Base-by-base conservation (phyloP, 2,797 vertebrate genomes). In the Falco naumanni region DNA sequence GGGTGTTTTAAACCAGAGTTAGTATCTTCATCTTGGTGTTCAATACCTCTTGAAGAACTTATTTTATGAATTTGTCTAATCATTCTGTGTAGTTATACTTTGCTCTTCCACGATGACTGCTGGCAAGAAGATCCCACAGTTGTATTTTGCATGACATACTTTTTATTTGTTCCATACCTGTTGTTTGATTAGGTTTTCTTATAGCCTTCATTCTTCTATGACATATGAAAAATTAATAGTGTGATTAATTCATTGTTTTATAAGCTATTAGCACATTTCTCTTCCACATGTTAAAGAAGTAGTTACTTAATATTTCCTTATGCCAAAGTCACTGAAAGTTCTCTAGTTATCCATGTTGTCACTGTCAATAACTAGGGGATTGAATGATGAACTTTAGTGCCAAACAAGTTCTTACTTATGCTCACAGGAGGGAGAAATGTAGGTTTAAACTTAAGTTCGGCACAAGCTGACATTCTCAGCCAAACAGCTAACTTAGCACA, bases 401-500 rank as follows among this genome's bases (percentile, higher is more conserved):
- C 4, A 95, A 84, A 45, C 21, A 90, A 4, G 15, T 77, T 72
- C 17, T 41, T 54, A n/a, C 3, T 66, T 78, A 63, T 41, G 16
- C 22, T 75, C 43, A 33, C 10, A 77, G 33, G 6, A 80, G 11
- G 3, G 3, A 84, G 10, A 83, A 65, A 54, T 81, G 13, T 10
- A 86, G 7, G 11, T 72, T 89, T 84, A 59, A 81, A 78, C 5
- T 39, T 11, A 24, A 47, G 18, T 77, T 54, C 63, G 29, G 53
- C 3, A 48, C 21, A 81, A 81, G 34, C 11, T 22, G 13, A 47
- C 26, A n/a, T 76, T 72, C 43, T 65, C 34, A 80, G 79, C 25
- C 9, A 74, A 87, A 45, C 6, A 69, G 19, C 56, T 57, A 63
- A 7, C 24, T 56, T 31, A 53, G 33, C 0, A 0, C 4, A 3